phyloP scores from a whole-genome alignment of 1,140 invertebrate genomes.

The Trichomalopsis sarcophagae region DNA sequence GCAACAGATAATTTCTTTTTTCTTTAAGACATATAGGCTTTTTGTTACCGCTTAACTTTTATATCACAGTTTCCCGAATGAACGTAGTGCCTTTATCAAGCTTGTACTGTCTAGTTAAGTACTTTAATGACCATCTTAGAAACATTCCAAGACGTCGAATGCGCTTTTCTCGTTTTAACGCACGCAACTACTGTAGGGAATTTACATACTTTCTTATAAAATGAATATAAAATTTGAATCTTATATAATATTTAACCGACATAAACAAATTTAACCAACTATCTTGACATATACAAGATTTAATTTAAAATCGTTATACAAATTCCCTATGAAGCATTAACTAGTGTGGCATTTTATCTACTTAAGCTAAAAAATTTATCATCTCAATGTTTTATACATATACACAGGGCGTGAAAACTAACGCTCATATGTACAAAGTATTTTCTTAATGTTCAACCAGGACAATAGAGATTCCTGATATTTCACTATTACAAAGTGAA shows the following conservation, averaged over 20 bases:
- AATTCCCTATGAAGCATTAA: neutral
- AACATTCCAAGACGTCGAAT: neutral
- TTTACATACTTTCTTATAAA: neutral
- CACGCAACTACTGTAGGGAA: neutral
- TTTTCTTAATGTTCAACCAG: neutral
- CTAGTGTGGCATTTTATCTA: neutral
- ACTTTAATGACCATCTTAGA: constrained; percentile 30
- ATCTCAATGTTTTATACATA: constrained; percentile 6
- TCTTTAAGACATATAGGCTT: neutral
- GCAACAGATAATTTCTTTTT: constrained; percentile 10
- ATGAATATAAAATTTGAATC: neutral
- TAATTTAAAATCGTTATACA: neutral
- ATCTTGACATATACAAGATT: neutral
- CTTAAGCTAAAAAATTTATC: constrained; percentile 7
- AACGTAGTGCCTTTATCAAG: constrained; percentile 21
- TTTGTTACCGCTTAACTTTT: constrained; percentile 9
- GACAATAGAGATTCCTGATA: neutral
- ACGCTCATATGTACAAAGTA: constrained; percentile 12
- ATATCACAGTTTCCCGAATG: constrained; percentile 43
- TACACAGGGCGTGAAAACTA: constrained; percentile 4
- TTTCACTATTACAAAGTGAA: neutral
- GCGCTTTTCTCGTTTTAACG: neutral
- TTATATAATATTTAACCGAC: too few relatives aligned
- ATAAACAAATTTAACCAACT: neutral
- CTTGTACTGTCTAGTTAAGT: constrained; percentile 14